Base-by-base conservation (phyloP, 1,140 invertebrate species). In the Drosophila eugracilis region DNA sequence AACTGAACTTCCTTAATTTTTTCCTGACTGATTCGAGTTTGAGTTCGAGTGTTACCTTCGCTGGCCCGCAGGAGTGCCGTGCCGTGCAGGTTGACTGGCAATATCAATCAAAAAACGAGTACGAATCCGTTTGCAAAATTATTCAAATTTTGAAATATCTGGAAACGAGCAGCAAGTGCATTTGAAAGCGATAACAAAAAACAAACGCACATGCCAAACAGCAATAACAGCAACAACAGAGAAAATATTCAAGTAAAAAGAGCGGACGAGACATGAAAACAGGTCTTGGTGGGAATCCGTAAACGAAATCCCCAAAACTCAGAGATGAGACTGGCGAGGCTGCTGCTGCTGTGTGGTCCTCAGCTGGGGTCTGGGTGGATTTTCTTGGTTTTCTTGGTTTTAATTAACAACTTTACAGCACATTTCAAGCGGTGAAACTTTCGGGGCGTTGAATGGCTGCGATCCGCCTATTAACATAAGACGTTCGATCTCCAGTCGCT, bases 321-420 rank as follows among this genome's bases (percentile, higher is more conserved):
- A 10, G 17, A 52, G 47, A 69, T 44, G 58, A 24, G 44, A 42
- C 36, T 32, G 17, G 24, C 12, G 19, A 36, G 24, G 15, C 12
- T 17, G 14, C 37, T 70, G 70, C 75, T 60, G 62, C 54, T 78
- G 73, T 75, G 47, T 75, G 62, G 76, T 62, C 52, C 41, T 69
- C 50, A 55, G 66, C 48, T 73, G 55, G 70, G 48, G 49, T 26
- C 53, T 80, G 60, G 65, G 76, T 78, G 76, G 53, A 49, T 74
- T 74, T 73, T 76, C 49, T 42, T 76, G 37, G 52, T 58, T 55
- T 80, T 77, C 44, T 80, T 72, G 59, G 60, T 83, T 83, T 88
- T 88, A 88, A 88, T 88, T 88, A 88, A 89, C 83, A 88, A 65
- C 84, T 88, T 86, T 78, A 85, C 80, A 84, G 80, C 80, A 69